phyloP scores from a whole-genome alignment of 2,888 invertebrate species.

The Phymatocera aterrima region DNA sequence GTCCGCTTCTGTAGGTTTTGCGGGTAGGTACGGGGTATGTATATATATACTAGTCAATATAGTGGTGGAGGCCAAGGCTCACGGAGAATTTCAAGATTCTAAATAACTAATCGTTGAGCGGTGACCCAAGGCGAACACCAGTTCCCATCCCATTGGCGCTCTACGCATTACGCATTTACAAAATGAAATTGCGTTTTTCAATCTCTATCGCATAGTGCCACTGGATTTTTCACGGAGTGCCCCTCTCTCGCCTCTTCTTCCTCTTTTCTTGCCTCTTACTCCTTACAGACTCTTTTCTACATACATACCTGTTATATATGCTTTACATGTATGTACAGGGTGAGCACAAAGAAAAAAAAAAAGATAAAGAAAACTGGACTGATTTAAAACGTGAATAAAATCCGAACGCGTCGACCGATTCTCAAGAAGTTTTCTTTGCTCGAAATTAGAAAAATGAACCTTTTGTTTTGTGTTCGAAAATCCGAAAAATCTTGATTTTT shows the following conservation, averaged over 20 bases:
- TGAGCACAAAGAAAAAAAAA: not conserved
- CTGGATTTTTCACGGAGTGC: constrained; percentile 46
- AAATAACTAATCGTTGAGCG: constrained; percentile 63
- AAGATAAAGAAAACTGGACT: too few species aligned
- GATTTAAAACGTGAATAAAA: too few species aligned
- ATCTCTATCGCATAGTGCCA: constrained; percentile 55
- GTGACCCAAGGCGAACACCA: constrained; percentile 26
- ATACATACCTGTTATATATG: not conserved
- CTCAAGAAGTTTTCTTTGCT: too few species aligned
- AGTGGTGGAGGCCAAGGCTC: constrained; percentile 9
- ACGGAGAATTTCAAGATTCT: constrained; percentile 60
- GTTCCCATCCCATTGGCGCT: constrained; percentile 45
- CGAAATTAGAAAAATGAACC: too few species aligned
- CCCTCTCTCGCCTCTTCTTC: constrained; percentile 45
- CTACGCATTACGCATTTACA: constrained; percentile 63
- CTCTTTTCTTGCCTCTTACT: constrained; percentile 8
- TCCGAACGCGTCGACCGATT: too few species aligned
- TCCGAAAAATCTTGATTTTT: too few species aligned
- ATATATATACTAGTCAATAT: not conserved
- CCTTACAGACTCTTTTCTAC: not conserved
- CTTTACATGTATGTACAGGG: not conserved
- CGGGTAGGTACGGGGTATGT: not conserved
- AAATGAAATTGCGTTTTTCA: constrained; percentile 65
- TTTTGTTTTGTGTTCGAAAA: too few species aligned
- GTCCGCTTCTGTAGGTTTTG: not conserved